These are phyloP conservation scores for Heterodera filipjevi DNA, from an alignment of 2,888 invertebrate species.

Conservation along the genomic window DNA sequence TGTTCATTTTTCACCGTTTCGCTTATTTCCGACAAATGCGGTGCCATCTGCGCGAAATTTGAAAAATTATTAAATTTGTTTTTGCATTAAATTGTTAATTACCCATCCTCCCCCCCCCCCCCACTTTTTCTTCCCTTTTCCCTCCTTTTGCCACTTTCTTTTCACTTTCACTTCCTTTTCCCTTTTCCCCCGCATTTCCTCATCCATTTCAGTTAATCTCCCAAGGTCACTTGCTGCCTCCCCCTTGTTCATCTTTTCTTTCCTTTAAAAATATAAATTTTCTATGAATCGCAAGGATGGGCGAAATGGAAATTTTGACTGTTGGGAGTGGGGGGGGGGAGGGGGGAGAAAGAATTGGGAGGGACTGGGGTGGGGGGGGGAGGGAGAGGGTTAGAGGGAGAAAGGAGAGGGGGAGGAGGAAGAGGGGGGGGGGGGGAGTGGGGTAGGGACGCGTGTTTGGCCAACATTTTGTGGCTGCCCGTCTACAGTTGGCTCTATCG, in stretches of 20 bases:
- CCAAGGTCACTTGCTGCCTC: background rate
- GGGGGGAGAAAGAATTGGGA: no score
- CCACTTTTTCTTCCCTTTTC: background rate
- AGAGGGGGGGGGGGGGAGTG: background rate
- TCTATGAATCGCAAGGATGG: background rate
- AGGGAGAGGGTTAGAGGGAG: background rate
- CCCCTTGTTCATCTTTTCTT: background rate
- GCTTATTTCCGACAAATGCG: background rate
- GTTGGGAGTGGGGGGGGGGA: background rate
- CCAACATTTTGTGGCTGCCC: background rate
- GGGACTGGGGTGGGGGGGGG: no score
- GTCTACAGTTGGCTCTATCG: background rate
- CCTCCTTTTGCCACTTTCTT: background rate
- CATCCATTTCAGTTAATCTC: slow-evolving; percentile 1
- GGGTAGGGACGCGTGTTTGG: background rate
- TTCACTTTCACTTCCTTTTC: background rate
- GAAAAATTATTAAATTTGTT: background rate
- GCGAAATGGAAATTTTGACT: background rate
- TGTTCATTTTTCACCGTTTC: slow-evolving; percentile 1
- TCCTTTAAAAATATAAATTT: background rate
- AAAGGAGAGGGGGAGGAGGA: background rate
- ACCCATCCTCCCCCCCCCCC: background rate
- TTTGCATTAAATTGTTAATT: background rate
- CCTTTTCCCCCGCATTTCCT: background rate
- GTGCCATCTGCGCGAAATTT: background rate